Conservation (phyloP, 1,140 invertebrate genomes). For the Drosophila obscura region DNA sequence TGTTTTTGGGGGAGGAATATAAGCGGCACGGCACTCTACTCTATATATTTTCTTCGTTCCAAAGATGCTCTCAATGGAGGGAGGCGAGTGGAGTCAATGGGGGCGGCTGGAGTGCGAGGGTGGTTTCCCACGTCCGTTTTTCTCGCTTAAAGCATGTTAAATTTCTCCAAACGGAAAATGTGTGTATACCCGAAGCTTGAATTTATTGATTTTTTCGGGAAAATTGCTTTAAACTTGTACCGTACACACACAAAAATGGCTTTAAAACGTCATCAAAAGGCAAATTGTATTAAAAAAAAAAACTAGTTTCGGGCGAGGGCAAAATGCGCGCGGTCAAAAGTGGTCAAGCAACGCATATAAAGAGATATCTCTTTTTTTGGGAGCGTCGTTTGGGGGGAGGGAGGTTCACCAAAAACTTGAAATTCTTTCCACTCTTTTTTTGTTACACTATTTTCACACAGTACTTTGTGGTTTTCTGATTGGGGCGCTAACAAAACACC, state of each 20-base stretch:
- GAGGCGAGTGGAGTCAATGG: constrained; percentile 21
- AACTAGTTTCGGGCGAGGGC: constrained; percentile 58
- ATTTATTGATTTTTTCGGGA: constrained; percentile 72
- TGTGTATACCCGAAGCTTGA: constrained; percentile 71
- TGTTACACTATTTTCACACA: constrained; percentile 28
- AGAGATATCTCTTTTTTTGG: constrained; percentile 58
- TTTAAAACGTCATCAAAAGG: constrained; percentile 67
- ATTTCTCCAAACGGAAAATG: constrained; percentile 53
- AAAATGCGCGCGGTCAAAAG: constrained; percentile 71
- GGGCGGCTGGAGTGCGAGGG: constrained; percentile 46
- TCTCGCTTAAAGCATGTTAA: constrained; percentile 62
- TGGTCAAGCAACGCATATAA: constrained; percentile 68
- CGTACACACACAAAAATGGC: constrained; percentile 12
- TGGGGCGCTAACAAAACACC: constrained; percentile 31
- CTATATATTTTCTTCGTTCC: constrained; percentile 47
- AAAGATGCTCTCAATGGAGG: constrained; percentile 40
- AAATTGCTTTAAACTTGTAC: constrained; percentile 54
- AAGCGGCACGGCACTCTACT: constrained; percentile 44
- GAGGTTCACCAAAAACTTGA: constrained; percentile 43
- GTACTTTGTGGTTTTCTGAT: constrained; percentile 48
- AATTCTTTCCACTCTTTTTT: constrained; percentile 50
- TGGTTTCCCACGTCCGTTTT: constrained; percentile 62
- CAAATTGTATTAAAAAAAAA: constrained; percentile 32
- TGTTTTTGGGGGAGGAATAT: constrained; percentile 53
- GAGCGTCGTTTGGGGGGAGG: constrained; percentile 45